These are phyloP conservation scores for Apotomis capreana DNA, from an alignment of 2,888 invertebrate genomes.

Conservation along the genomic window DNA sequence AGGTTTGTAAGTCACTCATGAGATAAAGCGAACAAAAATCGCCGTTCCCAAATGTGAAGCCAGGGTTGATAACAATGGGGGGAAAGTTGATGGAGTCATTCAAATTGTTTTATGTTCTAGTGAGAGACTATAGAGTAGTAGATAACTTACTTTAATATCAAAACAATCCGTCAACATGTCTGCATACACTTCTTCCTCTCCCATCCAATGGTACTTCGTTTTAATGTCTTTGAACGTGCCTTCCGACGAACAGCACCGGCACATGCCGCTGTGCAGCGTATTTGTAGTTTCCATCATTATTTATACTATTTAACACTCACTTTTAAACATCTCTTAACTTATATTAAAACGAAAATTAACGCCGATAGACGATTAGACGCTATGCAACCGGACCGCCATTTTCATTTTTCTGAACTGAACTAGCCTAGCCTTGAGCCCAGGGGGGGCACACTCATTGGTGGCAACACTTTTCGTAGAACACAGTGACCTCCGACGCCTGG, in stretches of 20 bases:
- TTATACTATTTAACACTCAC: conserved; percentile 54
- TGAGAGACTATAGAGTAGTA: not conserved
- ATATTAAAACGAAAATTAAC: conserved; percentile 44
- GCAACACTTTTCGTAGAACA: no score
- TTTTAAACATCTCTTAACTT: conserved; percentile 46
- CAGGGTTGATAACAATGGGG: not conserved
- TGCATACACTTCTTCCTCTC: conserved; percentile 72
- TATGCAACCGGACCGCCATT: conserved; percentile 66
- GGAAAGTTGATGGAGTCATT: not conserved
- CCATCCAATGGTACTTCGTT: conserved; percentile 74
- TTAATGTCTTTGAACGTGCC: conserved; percentile 74
- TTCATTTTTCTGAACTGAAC: conserved; percentile 48
- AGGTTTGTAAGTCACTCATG: conserved; percentile 5
- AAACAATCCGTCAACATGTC: conserved; percentile 77
- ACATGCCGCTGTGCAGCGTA: conserved; percentile 63
- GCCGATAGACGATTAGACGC: conserved; percentile 50
- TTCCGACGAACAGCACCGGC: conserved; percentile 77
- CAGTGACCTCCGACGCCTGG: no score
- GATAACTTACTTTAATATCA: conserved; percentile 69
- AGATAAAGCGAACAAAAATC: not conserved
- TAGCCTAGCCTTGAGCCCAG: not conserved
- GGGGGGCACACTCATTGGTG: no score
- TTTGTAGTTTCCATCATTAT: conserved; percentile 61
- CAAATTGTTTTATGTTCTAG: not conserved
- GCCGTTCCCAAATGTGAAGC: not conserved